Evolutionary conservation across 2,797 vertebrate species (phyloP).

Genomic region (Phoebastria nigripes): DNA sequence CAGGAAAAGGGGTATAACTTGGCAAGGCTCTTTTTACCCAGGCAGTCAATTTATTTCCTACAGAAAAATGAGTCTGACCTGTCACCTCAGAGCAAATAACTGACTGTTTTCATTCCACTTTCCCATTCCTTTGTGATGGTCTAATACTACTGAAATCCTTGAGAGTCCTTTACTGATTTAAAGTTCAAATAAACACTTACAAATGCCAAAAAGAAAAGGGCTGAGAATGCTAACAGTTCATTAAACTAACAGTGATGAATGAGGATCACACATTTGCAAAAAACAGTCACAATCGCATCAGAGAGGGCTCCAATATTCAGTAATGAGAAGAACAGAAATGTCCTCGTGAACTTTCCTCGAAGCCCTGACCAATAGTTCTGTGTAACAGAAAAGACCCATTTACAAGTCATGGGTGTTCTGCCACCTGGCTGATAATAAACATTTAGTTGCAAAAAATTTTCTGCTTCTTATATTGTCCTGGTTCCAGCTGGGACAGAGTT

Average conservation of each 20-base stretch:
- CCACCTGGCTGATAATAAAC: not conserved
- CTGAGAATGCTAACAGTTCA: not conserved
- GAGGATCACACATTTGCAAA: not conserved
- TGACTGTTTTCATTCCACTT: not conserved
- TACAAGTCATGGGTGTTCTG: not conserved
- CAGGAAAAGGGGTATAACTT: not conserved
- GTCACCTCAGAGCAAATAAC: not conserved
- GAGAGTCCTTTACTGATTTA: not conserved
- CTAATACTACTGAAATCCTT: not conserved
- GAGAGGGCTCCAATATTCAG: not conserved
- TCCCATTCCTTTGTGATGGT: not conserved
- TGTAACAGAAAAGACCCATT: not conserved
- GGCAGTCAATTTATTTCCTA: not conserved
- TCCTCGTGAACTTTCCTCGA: not conserved
- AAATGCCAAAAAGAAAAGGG: not conserved
- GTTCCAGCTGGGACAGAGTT: no score
- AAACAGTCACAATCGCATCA: not conserved
- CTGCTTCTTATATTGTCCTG: not conserved
- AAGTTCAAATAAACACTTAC: not conserved
- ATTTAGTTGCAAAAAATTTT: not conserved
- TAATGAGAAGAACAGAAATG: not conserved
- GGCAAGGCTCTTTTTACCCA: not conserved
- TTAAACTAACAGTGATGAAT: not conserved
- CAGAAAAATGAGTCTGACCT: not conserved
- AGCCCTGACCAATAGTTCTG: not conserved